Conservation (phyloP, 1,140 invertebrate genomes). For the Pogonomyrmex californicus region DNA sequence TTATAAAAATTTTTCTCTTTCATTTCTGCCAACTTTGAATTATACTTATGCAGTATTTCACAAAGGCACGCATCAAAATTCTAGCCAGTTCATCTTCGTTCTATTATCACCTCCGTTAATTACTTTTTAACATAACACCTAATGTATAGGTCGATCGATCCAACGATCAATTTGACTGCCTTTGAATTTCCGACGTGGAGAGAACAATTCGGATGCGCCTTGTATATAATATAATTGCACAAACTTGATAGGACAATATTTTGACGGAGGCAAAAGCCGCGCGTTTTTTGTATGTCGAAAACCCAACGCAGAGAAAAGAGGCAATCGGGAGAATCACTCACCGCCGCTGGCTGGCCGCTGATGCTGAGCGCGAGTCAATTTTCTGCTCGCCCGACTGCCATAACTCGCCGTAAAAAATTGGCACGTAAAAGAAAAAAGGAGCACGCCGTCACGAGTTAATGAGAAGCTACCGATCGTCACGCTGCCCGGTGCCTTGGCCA, state of each 20-base stretch:
- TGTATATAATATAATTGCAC: constrained; percentile 31
- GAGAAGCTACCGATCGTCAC: constrained; percentile 73
- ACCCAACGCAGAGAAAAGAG: constrained; percentile 31
- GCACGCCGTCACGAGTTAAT: constrained; percentile 65
- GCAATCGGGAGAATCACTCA: constrained; percentile 49
- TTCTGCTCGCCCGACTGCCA: constrained; percentile 63
- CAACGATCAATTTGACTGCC: constrained; percentile 17
- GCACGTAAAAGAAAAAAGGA: constrained; percentile 58
- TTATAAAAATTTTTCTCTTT: not conserved
- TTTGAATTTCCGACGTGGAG: not conserved
- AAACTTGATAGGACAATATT: constrained; percentile 29
- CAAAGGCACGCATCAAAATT: not conserved
- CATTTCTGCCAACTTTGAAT: not conserved
- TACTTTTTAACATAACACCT: not conserved
- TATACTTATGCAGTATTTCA: not conserved
- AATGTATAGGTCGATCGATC: not conserved
- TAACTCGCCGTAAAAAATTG: constrained; percentile 73
- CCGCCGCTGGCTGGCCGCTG: constrained; percentile 10
- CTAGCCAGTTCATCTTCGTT: not conserved
- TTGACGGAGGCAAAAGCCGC: constrained; percentile 17
- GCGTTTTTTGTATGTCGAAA: constrained; percentile 45
- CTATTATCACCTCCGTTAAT: not conserved
- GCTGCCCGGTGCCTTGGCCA: constrained; percentile 55
- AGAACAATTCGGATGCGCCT: not conserved
- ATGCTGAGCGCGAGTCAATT: constrained; percentile 65